phyloP scores from a whole-genome alignment of 2,113 vertebrate species.

The Chunga burmeisteri region DNA sequence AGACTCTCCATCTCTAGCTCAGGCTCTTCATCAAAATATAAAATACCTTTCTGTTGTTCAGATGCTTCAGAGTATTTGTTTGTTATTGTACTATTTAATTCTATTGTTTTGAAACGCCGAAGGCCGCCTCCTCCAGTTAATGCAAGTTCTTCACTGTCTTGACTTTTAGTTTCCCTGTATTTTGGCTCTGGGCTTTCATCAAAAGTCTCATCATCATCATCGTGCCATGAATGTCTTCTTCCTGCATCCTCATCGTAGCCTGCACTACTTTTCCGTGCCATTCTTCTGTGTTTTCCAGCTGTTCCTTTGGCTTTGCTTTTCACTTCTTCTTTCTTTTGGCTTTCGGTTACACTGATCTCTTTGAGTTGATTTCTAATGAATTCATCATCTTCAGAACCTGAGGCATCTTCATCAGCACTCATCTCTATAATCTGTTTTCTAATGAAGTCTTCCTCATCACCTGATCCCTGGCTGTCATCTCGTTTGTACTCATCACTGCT shows the following conservation, averaged over 20 bases:
- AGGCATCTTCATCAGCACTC: slow-evolving; percentile 88
- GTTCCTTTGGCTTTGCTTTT: slow-evolving; percentile 71
- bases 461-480: slow-evolving; percentile 87
- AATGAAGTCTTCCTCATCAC: slow-evolving; percentile 93
- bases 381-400: slow-evolving; percentile 86
- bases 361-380: slow-evolving; percentile 80
- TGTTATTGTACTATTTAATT: slow-evolving; percentile 85
- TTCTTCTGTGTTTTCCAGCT: slow-evolving; percentile 70
- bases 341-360: slow-evolving; percentile 68
- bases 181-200: slow-evolving; percentile 81
- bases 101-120: slow-evolving; percentile 85
- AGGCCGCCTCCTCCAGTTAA: slow-evolving; percentile 76
- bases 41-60: slow-evolving; percentile 76
- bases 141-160: slow-evolving; percentile 78
- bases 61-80: slow-evolving; percentile 75
- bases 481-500: slow-evolving; percentile 90
- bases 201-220: slow-evolving; percentile 75
- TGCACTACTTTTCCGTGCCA: slow-evolving; percentile 71
- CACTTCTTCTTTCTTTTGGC: slow-evolving; percentile 70
- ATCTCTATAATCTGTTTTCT: slow-evolving; percentile 91
- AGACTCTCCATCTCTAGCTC: slow-evolving; percentile 94
- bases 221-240: slow-evolving; percentile 81
- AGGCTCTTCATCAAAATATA: slow-evolving; percentile 87
- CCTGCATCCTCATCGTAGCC: slow-evolving; percentile 86
- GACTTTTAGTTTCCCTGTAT: slow-evolving; percentile 82